These are phyloP conservation scores for Chironomus tentans DNA, from an alignment of 2,888 invertebrate species.

Conservation along the genomic window DNA sequence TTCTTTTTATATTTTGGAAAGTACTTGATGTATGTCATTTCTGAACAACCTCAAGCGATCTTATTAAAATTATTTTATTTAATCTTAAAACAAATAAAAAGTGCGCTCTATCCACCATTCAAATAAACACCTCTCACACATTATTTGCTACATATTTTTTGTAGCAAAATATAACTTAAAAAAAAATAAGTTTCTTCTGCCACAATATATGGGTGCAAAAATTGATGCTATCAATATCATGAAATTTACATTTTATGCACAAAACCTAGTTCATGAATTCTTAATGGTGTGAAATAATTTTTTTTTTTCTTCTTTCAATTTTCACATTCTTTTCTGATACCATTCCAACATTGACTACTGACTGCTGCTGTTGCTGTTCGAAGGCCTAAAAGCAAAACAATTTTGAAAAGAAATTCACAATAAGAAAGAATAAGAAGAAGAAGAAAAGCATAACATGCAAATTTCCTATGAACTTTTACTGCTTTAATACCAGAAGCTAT, in stretches of 20 bases:
- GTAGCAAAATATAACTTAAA: not conserved
- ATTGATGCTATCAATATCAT: constrained; percentile 23
- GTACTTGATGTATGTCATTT: no score
- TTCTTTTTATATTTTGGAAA: no score
- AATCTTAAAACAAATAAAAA: no score
- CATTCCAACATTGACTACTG: not conserved
- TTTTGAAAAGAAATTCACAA: not conserved
- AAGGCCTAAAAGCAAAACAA: constrained; percentile 5
- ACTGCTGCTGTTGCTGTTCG: not conserved
- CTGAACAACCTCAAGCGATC: no score
- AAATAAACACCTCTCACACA: no score
- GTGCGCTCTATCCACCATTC: no score
- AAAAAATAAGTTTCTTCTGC: not conserved
- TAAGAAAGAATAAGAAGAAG: not conserved
- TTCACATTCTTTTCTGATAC: no score
- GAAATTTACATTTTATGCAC: constrained; percentile 23
- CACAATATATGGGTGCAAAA: not conserved
- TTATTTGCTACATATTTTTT: not conserved
- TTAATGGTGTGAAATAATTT: constrained; percentile 25
- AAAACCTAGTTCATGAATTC: constrained; percentile 6
- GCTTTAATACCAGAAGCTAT: constrained; percentile 24
- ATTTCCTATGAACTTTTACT: not conserved
- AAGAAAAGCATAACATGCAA: constrained; percentile 5
- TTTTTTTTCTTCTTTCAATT: not conserved
- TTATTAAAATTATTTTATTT: no score